phyloP scores from a whole-genome alignment of 1,140 invertebrate species.

The Rhagoletis zephyria region DNA sequence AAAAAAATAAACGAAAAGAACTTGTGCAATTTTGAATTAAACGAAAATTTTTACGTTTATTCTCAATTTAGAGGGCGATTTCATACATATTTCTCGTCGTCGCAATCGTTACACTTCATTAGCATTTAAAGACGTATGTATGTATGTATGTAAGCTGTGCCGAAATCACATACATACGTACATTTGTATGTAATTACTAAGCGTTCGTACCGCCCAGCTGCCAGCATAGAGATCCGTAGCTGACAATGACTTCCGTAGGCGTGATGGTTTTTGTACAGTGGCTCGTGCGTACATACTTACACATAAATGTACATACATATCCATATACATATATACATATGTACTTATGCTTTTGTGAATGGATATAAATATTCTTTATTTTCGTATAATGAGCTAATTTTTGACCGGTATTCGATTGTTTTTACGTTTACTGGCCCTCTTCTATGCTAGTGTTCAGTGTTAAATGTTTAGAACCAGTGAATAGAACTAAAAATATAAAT shows the following conservation, averaged over 20 bases:
- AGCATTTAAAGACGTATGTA: background rate
- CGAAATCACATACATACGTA: conserved; percentile 4
- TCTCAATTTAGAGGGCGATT: background rate
- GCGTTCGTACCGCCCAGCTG: background rate
- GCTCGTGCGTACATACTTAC: no score
- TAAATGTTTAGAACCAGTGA: no score
- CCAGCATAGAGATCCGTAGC: background rate
- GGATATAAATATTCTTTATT: background rate
- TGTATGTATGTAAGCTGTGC: no score
- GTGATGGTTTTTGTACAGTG: background rate
- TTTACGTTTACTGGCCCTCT: no score
- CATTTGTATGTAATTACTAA: background rate
- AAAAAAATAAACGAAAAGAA: no score
- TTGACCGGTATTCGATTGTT: background rate
- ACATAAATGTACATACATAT: background rate
- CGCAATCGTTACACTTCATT: background rate
- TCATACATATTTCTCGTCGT: background rate
- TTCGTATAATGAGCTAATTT: background rate
- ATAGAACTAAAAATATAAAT: no score
- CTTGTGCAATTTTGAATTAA: no score
- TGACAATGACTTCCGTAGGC: conserved; percentile 26
- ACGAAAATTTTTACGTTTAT: no score
- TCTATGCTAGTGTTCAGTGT: no score
- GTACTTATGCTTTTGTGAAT: background rate
- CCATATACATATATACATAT: background rate